These are phyloP conservation scores for Catharus minimus DNA, from an alignment of 2,113 vertebrate genomes.

Conservation along the genomic window DNA sequence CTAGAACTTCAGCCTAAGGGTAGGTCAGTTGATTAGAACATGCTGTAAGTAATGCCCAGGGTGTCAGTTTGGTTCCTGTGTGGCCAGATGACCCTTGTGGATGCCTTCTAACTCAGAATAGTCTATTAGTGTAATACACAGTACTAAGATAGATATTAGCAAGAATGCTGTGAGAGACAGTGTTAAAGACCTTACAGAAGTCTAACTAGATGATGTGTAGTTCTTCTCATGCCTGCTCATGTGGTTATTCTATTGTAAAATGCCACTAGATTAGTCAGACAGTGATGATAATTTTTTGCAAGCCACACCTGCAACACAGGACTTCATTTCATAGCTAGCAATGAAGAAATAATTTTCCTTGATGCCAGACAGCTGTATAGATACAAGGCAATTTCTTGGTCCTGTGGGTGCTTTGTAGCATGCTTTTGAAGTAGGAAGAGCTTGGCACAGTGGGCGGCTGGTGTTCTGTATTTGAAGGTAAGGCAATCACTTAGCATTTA, in stretches of 20 bases:
- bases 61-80: neutral
- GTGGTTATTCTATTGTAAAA: neutral
- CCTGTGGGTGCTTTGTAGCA: neutral
- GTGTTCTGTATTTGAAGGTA: neutral
- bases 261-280: neutral
- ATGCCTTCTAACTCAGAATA: neutral
- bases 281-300: neutral
- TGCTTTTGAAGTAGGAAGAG: neutral
- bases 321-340: neutral
- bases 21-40: neutral
- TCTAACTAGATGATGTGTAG: neutral
- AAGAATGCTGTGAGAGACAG: neutral
- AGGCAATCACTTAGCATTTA: neutral
- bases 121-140: neutral
- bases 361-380: neutral
- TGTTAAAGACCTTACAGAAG: neutral
- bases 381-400: neutral
- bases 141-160: neutral
- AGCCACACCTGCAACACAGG: neutral
- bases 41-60: neutral
- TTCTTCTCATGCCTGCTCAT: neutral
- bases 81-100: neutral
- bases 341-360: neutral
- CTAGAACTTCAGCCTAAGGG: neutral
- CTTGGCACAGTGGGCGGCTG: neutral